These are phyloP conservation scores for Rhineura floridana DNA, from an alignment of 2,113 vertebrate species.

Conservation along the genomic window DNA sequence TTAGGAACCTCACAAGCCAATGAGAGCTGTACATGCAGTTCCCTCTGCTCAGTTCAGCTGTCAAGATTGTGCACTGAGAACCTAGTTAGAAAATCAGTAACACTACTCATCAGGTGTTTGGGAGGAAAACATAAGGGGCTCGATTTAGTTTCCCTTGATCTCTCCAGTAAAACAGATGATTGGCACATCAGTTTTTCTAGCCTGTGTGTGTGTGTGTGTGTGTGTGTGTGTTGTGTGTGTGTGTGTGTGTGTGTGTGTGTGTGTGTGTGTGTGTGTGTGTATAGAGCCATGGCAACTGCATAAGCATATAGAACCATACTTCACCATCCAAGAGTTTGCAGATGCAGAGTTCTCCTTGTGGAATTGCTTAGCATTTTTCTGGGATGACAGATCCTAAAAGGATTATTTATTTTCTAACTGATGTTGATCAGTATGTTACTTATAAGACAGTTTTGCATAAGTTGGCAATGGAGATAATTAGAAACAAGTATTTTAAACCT, in stretches of 20 bases:
- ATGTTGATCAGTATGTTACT: neutral
- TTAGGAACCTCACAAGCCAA: neutral
- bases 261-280: too few species aligned
- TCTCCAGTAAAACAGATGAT: neutral
- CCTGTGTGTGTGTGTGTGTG: too few species aligned
- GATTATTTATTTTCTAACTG: neutral
- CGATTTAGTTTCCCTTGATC: neutral
- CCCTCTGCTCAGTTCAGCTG: neutral
- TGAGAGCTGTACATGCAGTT: neutral
- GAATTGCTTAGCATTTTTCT: neutral
- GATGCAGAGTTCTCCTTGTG: neutral
- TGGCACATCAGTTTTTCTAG: neutral
- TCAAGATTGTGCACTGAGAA: neutral
- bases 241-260: too few species aligned
- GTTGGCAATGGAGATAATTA: neutral
- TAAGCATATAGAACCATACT: neutral
- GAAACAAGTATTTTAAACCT: neutral
- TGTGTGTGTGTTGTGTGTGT: too few species aligned
- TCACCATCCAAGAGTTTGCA: neutral
- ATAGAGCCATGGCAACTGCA: neutral
- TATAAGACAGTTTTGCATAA: neutral
- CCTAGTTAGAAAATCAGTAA: neutral
- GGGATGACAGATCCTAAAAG: neutral
- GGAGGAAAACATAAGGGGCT: neutral
- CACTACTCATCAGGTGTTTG: neutral